Conservation (phyloP, 2,797 vertebrate genomes). For the Alectoris magna region DNA sequence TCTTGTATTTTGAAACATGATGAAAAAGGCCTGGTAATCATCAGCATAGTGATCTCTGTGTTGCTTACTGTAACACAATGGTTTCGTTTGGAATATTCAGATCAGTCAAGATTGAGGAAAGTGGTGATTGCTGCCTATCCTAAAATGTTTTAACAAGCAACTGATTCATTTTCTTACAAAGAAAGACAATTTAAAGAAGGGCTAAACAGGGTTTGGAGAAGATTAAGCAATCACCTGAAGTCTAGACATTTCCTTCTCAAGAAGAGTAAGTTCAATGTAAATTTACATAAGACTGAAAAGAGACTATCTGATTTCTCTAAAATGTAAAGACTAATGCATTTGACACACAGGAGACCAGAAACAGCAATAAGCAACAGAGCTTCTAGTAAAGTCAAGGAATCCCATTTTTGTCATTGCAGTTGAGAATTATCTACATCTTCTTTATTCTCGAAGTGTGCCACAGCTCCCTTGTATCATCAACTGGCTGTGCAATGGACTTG, state of each 20-base stretch:
- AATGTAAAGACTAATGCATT: not conserved
- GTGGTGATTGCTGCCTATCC: not conserved
- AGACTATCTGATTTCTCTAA: not conserved
- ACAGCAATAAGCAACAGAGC: not conserved
- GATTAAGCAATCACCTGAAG: not conserved
- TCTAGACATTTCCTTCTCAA: not conserved
- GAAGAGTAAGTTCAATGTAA: not conserved
- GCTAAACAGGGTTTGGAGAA: not conserved
- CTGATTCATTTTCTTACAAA: slow-evolving; percentile 9
- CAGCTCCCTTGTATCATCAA: not conserved
- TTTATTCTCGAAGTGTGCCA: not conserved
- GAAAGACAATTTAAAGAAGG: not conserved
- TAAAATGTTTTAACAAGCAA: slow-evolving; percentile 15
- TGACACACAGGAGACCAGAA: not conserved
- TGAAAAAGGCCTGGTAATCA: not conserved
- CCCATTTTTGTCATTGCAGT: not conserved
- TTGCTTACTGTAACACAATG: not conserved
- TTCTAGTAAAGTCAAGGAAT: not conserved
- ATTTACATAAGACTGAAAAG: not conserved
- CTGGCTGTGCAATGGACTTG: not conserved
- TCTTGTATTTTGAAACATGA: not conserved
- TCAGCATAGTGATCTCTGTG: not conserved
- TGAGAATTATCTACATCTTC: not conserved
- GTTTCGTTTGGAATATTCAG: not conserved
- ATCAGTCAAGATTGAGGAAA: slow-evolving; percentile 2